Percentiles rank a stretch among this genome's conserved stretches.
Evolutionary conservation across 2,797 vertebrate genomes (phyloP).

Genomic region (Selene dorsalis): DNA sequence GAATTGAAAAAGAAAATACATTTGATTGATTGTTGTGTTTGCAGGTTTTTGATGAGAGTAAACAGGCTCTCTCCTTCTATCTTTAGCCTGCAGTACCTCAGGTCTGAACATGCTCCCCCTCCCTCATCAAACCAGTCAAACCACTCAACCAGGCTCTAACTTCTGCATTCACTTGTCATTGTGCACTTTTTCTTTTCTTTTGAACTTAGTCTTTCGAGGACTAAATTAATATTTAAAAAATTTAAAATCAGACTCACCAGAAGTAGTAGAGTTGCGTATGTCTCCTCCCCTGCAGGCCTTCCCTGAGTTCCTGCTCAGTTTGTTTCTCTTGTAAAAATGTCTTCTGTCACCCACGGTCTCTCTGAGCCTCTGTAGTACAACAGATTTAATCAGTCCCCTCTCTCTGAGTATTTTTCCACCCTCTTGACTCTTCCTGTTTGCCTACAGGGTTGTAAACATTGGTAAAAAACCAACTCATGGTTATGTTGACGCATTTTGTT

Average conservation of each 20-base stretch:
- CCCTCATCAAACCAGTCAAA: conserved; percentile 24
- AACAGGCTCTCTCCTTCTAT: too few species aligned
- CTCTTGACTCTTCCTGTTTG: not conserved
- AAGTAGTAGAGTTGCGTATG: not conserved
- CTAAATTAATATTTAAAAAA: not conserved
- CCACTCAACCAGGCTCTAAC: not conserved
- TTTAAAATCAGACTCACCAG: too few species aligned
- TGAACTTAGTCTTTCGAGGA: not conserved
- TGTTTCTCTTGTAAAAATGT: not conserved
- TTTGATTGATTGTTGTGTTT: not conserved
- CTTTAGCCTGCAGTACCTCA: not conserved
- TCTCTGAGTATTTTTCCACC: not conserved
- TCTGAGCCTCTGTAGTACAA: not conserved
- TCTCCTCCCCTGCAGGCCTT: not conserved
- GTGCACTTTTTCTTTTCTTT: not conserved
- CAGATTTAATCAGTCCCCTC: not conserved
- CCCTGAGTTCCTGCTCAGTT: not conserved
- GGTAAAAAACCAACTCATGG: too few species aligned
- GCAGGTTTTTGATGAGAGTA: not conserved
- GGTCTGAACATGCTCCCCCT: conserved; percentile 21
- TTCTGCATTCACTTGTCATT: too few species aligned
- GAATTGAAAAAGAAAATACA: not conserved
- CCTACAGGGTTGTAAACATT: not conserved
- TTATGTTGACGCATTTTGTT: not conserved
- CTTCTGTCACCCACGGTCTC: not conserved